These are phyloP conservation scores for Nematopogon swammerdamellus DNA, from an alignment of 2,888 invertebrate genomes.

Conservation along the genomic window DNA sequence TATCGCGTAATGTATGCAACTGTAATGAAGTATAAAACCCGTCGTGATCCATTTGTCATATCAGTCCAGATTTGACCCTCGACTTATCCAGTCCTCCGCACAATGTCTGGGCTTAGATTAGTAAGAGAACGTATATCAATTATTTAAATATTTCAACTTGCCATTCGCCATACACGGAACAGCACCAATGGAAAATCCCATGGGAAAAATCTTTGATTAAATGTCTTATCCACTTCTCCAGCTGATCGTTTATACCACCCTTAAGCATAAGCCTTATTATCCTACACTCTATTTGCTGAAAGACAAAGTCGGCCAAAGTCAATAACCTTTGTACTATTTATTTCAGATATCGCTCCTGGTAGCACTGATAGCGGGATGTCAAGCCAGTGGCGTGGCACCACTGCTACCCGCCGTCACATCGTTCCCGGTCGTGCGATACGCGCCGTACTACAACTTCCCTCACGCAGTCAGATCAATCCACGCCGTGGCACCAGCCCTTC, in stretches of 20 bases:
- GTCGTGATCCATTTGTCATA: conserved; percentile 33
- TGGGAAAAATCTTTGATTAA: too few relatives aligned
- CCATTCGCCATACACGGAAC: too few relatives aligned
- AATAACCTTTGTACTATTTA: conserved; percentile 1
- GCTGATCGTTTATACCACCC: too few relatives aligned
- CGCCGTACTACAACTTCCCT: conserved; percentile 47
- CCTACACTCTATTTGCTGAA: too few relatives aligned
- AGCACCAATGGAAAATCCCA: too few relatives aligned
- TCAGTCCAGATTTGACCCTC: conserved; percentile 35
- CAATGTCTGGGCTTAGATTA: conserved; percentile 37
- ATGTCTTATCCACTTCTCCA: too few relatives aligned
- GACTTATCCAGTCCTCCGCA: conserved; percentile 34
- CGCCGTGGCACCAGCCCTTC: conserved; percentile 31
- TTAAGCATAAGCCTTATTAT: too few relatives aligned
- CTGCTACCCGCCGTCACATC: conserved; percentile 33
- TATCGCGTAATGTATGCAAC: conserved; percentile 48
- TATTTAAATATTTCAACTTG: too few relatives aligned
- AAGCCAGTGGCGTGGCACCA: conserved; percentile 36
- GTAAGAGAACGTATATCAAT: conserved; percentile 35
- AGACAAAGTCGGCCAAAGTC: too few relatives aligned
- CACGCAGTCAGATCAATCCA: conserved; percentile 37
- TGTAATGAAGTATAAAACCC: conserved; percentile 52
- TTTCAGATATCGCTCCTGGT: conserved; percentile 28
- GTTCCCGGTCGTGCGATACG: conserved; percentile 38
- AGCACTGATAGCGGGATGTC: conserved; percentile 12